These are phyloP conservation scores for Heteropelma amictum DNA, from an alignment of 2,888 invertebrate species.

Conservation along the genomic window DNA sequence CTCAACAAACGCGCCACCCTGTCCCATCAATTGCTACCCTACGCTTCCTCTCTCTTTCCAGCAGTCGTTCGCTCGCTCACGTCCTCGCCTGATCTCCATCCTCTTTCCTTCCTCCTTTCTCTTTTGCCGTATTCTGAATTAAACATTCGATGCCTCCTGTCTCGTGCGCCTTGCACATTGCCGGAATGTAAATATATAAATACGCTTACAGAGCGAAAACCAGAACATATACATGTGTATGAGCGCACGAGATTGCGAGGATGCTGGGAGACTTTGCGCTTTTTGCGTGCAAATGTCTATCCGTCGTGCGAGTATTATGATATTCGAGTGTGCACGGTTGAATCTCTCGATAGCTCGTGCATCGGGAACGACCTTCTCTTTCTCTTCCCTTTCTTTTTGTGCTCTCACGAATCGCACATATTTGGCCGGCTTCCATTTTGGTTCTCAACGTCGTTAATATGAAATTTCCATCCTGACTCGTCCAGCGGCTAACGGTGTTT, in stretches of 20 bases:
- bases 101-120: slow-evolving; percentile 39
- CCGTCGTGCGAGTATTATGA: slow-evolving; percentile 28
- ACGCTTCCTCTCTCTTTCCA: slow-evolving; percentile 60
- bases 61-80: slow-evolving; percentile 55
- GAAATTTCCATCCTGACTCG: too few relatives aligned
- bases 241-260: slow-evolving; percentile 9
- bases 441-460: too few relatives aligned
- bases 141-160: slow-evolving; percentile 77
- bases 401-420: background rate
- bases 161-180: slow-evolving; percentile 71
- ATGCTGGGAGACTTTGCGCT: slow-evolving; percentile 32
- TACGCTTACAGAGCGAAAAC: slow-evolving; percentile 56
- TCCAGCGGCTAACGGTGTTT: too few relatives aligned
- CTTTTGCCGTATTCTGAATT: slow-evolving; percentile 74
- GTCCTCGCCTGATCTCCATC: slow-evolving; percentile 46
- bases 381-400: background rate
- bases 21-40: slow-evolving; percentile 77
- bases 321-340: slow-evolving; percentile 29
- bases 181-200: slow-evolving; percentile 74
- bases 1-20: slow-evolving; percentile 77
- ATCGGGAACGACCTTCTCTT: background rate
- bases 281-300: slow-evolving; percentile 36
- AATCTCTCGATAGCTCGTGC: background rate
- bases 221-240: too few relatives aligned
- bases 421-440: too few relatives aligned